phyloP scores from a whole-genome alignment of 2,888 invertebrate species.

The Netelia inedita region DNA sequence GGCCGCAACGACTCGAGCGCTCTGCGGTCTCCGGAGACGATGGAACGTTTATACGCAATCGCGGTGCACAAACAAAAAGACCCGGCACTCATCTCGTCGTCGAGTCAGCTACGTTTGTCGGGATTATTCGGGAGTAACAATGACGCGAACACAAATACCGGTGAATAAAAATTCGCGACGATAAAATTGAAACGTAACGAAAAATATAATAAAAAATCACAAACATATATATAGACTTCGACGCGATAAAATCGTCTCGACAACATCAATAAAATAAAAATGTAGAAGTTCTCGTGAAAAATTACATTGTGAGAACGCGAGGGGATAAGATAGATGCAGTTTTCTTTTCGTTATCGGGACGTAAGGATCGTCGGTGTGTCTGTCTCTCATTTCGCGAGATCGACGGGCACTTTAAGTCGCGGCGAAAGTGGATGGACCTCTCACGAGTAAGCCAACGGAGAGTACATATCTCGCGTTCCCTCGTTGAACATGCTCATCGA shows the following conservation, averaged over 20 bases:
- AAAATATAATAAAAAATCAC: neutral
- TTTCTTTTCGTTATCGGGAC: conserved; percentile 30
- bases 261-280: neutral
- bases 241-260: no score
- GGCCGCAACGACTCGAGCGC: conserved; percentile 31
- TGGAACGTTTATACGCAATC: conserved; percentile 9
- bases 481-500: conserved; percentile 29
- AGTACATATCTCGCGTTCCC: conserved; percentile 25
- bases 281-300: neutral
- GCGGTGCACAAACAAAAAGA: conserved; percentile 9
- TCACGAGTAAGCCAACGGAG: no score
- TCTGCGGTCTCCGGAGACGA: conserved; percentile 24
- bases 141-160: neutral
- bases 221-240: no score
- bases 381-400: conserved; percentile 13
- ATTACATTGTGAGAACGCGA: neutral
- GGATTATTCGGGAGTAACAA: conserved; percentile 24
- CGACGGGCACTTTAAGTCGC: conserved; percentile 43
- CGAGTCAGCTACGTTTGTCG: conserved; percentile 5
- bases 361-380: neutral
- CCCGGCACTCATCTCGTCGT: conserved; percentile 55
- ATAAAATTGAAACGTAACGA: neutral
- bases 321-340: neutral
- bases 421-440: conserved; percentile 57
- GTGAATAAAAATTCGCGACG: neutral